Evolutionary conservation across 2,888 invertebrate species (phyloP).

Genomic region (Leptarthrus brevirostris): DNA sequence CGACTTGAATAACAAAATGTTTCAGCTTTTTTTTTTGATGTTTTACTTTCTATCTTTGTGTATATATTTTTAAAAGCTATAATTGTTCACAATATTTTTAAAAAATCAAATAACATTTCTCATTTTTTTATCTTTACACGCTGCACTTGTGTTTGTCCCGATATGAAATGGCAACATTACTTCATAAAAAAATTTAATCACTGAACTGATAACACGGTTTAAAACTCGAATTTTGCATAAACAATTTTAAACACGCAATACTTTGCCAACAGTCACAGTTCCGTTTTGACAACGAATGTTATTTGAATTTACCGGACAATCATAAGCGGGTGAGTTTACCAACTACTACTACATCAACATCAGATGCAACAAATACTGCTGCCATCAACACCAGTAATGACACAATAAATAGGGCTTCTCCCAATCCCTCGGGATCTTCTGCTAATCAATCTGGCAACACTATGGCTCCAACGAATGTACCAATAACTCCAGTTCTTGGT

Average conservation of each 20-base stretch:
- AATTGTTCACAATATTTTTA: constrained; percentile 23
- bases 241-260: not conserved
- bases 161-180: constrained; percentile 50
- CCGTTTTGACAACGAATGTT: constrained; percentile 99
- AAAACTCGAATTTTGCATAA: too few species aligned
- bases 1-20: too few species aligned
- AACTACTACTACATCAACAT: constrained; percentile 55
- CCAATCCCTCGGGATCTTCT: constrained; percentile 62
- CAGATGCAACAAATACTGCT: constrained; percentile 57
- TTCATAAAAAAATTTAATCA: too few species aligned
- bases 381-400: constrained; percentile 60
- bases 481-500: constrained; percentile 59
- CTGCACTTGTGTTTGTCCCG: constrained; percentile 57
- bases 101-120: constrained; percentile 44
- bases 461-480: constrained; percentile 57
- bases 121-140: constrained; percentile 56
- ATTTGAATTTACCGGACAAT: constrained; percentile 96
- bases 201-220: too few species aligned
- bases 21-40: constrained; percentile 9
- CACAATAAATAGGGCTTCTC: constrained; percentile 55
- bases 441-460: constrained; percentile 37
- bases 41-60: too few species aligned
- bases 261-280: constrained; percentile 90
- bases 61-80: constrained; percentile 14
- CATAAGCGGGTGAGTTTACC: constrained; percentile 93